Percentiles rank a stretch among this genome's conserved stretches.
These are phyloP conservation scores for Cacoxenus indagator DNA, from an alignment of 2,888 invertebrate genomes.

Conservation along the genomic window DNA sequence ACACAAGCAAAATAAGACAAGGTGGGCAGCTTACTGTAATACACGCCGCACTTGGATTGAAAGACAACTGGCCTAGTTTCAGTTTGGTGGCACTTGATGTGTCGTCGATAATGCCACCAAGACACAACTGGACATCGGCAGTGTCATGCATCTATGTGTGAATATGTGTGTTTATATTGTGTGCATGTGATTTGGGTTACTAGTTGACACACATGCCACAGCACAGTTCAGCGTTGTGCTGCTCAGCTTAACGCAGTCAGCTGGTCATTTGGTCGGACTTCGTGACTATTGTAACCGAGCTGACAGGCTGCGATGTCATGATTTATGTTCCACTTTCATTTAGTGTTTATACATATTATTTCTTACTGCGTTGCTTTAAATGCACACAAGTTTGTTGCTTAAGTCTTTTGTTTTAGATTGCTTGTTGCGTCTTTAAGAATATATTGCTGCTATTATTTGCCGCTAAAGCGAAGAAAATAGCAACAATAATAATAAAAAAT, in stretches of 20 bases:
- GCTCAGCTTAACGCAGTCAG: too few species aligned
- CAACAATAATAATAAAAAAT: background rate
- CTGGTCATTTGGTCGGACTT: slow-evolving; percentile 1
- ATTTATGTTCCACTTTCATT: slow-evolving; percentile 25
- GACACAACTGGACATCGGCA: background rate
- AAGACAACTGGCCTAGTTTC: background rate
- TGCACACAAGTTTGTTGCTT: slow-evolving; percentile 37
- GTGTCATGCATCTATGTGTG: background rate
- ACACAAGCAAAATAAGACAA: background rate
- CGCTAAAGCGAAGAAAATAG: background rate
- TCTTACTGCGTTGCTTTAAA: background rate
- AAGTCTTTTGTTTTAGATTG: slow-evolving; percentile 33
- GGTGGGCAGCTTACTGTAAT: too few species aligned
- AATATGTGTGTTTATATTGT: slow-evolving; percentile 20
- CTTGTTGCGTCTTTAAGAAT: background rate
- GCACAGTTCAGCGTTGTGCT: too few species aligned
- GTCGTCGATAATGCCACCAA: slow-evolving; percentile 1
- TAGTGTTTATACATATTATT: background rate
- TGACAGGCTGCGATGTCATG: background rate
- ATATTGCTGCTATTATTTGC: slow-evolving; percentile 1
- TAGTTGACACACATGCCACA: slow-evolving; percentile 10
- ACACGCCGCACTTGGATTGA: background rate
- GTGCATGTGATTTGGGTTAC: slow-evolving; percentile 16
- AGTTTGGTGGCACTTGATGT: background rate
- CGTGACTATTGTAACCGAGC: background rate